Evolutionary conservation across 2,888 invertebrate species (phyloP), one percentile per base, ranked within the genome.

Genomic region (Hirtodrosophila duncani): DNA sequence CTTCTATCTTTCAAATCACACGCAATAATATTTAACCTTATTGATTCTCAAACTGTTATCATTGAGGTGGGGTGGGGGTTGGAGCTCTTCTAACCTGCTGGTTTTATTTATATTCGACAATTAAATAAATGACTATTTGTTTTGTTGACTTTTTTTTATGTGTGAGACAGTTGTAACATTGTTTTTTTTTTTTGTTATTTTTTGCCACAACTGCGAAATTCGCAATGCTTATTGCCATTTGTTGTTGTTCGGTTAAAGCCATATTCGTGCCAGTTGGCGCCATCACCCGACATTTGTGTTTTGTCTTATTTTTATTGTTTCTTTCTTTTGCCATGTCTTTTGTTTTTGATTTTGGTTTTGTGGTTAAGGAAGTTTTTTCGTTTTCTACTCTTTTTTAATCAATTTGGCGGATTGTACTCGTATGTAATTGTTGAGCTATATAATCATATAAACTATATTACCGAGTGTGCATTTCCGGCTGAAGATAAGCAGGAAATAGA

Each of bases 241-340:
- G 31, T 37, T 48, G 9, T 11, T 51, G 17, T 41, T 45, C 20
- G 57, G 48, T 18, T 21, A 58, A 31, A 57, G 56, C 66, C 59
- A 49, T 61, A 55, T 56, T 66, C 61, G 74, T 80, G 55, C 69
- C 81, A 72, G 74, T 59, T 81, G 69, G 78, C 37, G 78, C 66
- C 60, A 63, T 80, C 72, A 68, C 65, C 13, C n/a, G 49, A 44
- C 55, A 30, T 50, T 77, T 67, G 59, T 51, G 31, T 37, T 36
- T 20, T 20, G 36, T 44, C 50, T 51, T 21, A 26, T 16, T 48
- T 43, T 16, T 52, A 36, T 5, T 27, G 21, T 33, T 39, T 26
- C 43, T 29, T 27, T 39, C 27, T 45, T 42, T 45, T 17, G 18
- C 17, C 30, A 7, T 14, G 11, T 9, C 3, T 14, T 4, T n/a